phyloP scores from a whole-genome alignment of 35 echinoderm and acorn worm species.

The Ophioderma brevispina region DNA sequence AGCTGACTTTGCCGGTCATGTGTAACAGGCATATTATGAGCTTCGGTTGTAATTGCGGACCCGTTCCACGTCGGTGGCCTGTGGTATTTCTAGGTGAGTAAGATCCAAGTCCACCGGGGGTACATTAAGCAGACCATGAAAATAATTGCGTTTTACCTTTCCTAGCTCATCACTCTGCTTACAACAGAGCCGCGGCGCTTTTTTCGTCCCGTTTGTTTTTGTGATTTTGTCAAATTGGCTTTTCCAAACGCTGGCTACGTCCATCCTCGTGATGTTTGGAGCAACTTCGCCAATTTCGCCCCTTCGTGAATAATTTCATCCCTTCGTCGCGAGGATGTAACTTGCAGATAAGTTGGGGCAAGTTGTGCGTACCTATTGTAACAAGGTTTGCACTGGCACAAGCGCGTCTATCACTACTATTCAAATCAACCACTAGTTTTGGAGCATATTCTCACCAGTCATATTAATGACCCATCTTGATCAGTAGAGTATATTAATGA shows the following conservation, averaged over 20 bases:
- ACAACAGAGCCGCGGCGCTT: neutral
- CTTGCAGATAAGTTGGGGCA: neutral
- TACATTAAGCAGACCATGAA: conserved; percentile 3
- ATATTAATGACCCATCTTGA: too few species aligned
- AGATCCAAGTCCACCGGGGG: conserved; percentile 12
- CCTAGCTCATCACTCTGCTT: neutral
- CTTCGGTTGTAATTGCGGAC: conserved; percentile 5
- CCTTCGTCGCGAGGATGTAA: neutral
- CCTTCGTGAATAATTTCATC: conserved; percentile 15
- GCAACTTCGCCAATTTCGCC: neutral
- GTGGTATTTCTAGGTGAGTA: neutral
- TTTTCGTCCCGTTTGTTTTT: too few species aligned
- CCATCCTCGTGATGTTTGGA: conserved; percentile 28
- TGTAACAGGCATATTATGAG: neutral
- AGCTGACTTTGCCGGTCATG: neutral
- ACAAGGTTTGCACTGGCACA: neutral
- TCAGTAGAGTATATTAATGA: too few species aligned
- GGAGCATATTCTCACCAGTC: too few species aligned
- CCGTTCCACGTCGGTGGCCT: neutral
- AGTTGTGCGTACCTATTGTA: neutral
- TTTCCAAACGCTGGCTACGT: conserved; percentile 12
- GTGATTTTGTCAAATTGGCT: conserved; percentile 32
- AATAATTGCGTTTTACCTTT: neutral
- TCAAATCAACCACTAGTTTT: too few species aligned
- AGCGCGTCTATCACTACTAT: too few species aligned